Evolutionary conservation across 2,888 invertebrate species (phyloP).

Genomic region (Parnassius mnemosyne): DNA sequence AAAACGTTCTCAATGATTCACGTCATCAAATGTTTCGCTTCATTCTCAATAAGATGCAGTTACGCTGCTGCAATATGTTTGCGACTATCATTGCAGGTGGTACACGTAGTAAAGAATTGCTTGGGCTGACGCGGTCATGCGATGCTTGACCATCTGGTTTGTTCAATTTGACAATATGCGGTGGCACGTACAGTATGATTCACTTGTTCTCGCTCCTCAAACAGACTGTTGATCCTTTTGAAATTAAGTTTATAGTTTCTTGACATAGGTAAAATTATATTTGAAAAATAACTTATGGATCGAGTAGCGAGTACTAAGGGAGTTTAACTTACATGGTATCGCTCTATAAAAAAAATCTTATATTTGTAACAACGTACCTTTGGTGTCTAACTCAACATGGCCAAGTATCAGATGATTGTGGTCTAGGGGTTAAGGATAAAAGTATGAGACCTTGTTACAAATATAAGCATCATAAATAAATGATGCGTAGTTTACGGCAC

Average conservation of each 20-base stretch:
- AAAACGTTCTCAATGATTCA: neutral
- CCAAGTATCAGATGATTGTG: neutral
- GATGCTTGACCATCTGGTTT: conserved; percentile 72
- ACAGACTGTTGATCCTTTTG: neutral
- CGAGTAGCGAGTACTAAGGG: conserved; percentile 26
- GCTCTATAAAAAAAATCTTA: conserved; percentile 8
- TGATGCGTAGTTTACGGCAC: conserved; percentile 10
- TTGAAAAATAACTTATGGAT: neutral
- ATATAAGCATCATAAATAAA: conserved; percentile 9
- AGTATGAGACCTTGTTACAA: conserved; percentile 15
- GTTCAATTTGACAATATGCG: conserved; percentile 56
- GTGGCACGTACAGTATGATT: conserved; percentile 40
- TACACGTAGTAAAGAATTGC: conserved; percentile 53
- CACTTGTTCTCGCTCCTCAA: conserved; percentile 30
- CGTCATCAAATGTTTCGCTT: conserved; percentile 10
- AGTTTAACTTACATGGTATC: conserved; percentile 29
- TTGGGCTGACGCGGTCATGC: conserved; percentile 64
- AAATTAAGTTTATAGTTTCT: neutral
- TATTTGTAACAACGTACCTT: conserved; percentile 14
- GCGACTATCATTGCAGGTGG: conserved; percentile 74
- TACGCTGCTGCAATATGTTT: conserved; percentile 47
- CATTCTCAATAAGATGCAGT: conserved; percentile 3
- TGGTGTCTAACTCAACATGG: neutral
- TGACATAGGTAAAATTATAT: neutral
- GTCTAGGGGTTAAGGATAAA: neutral